Percentiles rank a stretch among this genome's conserved stretches.
These are phyloP conservation scores for Drosophila ohnishii DNA, from an alignment of 1,140 invertebrate genomes.

Conservation along the genomic window DNA sequence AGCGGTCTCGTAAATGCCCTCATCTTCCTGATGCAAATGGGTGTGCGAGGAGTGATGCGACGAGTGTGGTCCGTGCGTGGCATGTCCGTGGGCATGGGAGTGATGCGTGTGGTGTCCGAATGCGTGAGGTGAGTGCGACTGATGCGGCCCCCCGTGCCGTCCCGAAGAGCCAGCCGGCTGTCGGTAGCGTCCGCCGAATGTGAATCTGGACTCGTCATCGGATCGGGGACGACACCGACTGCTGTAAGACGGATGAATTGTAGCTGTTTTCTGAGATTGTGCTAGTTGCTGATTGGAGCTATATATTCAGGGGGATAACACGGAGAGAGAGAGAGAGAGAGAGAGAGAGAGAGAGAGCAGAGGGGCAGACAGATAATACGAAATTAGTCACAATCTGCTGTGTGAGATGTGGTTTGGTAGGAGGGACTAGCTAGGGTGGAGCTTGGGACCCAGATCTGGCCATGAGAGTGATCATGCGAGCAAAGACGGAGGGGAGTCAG, in stretches of 20 bases:
- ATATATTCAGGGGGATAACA: slow-evolving; percentile 21
- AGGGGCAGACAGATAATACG: slow-evolving; percentile 27
- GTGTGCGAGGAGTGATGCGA: slow-evolving; percentile 84
- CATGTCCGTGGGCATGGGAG: slow-evolving; percentile 83
- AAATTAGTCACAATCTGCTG: slow-evolving; percentile 12
- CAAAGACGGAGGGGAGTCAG: not conserved
- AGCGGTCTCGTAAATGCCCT: slow-evolving; percentile 93
- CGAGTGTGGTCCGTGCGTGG: slow-evolving; percentile 83
- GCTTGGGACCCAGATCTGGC: slow-evolving; percentile 17
- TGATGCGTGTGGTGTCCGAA: slow-evolving; percentile 83
- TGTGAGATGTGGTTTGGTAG: slow-evolving; percentile 6
- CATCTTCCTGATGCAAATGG: slow-evolving; percentile 88
- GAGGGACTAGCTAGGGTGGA: slow-evolving; percentile 7
- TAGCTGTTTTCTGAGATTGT: slow-evolving; percentile 83
- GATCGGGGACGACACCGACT: slow-evolving; percentile 84
- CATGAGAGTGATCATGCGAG: slow-evolving; percentile 23
- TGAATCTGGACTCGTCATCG: slow-evolving; percentile 88
- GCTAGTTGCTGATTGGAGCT: slow-evolving; percentile 83
- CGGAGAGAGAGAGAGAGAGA: slow-evolving; percentile 42
- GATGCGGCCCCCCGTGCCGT: slow-evolving; percentile 84
- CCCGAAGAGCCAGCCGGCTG: slow-evolving; percentile 85
- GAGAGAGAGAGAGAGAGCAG: slow-evolving; percentile 35
- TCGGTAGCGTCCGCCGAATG: slow-evolving; percentile 90
- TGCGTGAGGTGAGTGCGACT: slow-evolving; percentile 83
- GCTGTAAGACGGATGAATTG: slow-evolving; percentile 83